Evolutionary conservation across 2,797 vertebrate genomes (phyloP).

Genomic region (Mormyrops attenuatus): DNA sequence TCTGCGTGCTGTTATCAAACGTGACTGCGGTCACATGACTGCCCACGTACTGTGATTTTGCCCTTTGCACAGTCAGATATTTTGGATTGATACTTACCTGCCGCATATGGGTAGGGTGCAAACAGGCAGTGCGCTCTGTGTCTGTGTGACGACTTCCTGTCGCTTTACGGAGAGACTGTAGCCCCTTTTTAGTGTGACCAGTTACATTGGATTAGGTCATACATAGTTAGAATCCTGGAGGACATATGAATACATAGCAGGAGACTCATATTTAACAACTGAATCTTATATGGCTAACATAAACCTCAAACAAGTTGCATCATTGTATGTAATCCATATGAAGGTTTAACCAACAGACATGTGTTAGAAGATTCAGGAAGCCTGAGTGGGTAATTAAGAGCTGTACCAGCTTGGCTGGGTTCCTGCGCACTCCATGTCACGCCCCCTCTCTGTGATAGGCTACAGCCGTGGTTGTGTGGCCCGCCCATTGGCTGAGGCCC

Average conservation of each 20-base stretch:
- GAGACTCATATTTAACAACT: not conserved
- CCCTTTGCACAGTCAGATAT: not conserved
- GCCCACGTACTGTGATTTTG: not conserved
- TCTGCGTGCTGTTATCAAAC: not conserved
- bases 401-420: not conserved
- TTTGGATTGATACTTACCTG: not conserved
- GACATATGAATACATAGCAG: not conserved
- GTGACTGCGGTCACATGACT: not conserved
- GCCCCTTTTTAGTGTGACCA: not conserved
- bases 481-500: not conserved
- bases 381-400: conserved; percentile 2
- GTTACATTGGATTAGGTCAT: not conserved
- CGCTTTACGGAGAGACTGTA: not conserved
- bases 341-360: not conserved
- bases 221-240: not conserved
- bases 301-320: not conserved
- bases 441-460: not conserved
- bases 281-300: not conserved
- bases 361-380: not conserved
- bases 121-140: not conserved
- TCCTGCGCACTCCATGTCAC: not conserved
- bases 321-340: not conserved
- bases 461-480: not conserved
- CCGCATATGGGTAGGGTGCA: not conserved
- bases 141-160: not conserved